phyloP scores from a whole-genome alignment of 2,888 invertebrate genomes.

The Orthosia incerta region DNA sequence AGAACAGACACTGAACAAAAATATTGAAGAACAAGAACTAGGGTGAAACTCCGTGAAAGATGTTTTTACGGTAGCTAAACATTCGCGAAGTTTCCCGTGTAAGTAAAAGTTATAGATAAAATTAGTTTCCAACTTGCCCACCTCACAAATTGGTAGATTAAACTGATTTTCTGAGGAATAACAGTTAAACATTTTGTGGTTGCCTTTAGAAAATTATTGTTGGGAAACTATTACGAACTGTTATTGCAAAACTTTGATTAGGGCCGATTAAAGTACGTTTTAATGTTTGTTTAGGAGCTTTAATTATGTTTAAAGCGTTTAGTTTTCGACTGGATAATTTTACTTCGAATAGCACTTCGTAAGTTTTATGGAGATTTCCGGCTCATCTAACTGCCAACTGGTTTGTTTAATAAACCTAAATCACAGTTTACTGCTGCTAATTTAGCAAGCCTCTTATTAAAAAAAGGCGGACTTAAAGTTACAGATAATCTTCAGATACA shows the following conservation, averaged over 20 bases:
- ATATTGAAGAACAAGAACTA: slow-evolving; percentile 38
- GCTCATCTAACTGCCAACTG: not conserved
- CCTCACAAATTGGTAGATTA: slow-evolving; percentile 34
- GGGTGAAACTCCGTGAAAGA: slow-evolving; percentile 43
- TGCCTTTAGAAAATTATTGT: slow-evolving; percentile 35
- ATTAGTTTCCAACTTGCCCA: slow-evolving; percentile 54
- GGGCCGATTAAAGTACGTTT: slow-evolving; percentile 20
- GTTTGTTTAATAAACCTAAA: not conserved
- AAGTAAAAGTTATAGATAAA: slow-evolving; percentile 50
- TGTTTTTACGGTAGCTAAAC: slow-evolving; percentile 38
- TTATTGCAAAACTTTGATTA: slow-evolving; percentile 61
- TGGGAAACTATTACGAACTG: slow-evolving; percentile 45
- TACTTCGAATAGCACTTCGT: slow-evolving; percentile 19
- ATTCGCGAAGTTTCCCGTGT: slow-evolving; percentile 34
- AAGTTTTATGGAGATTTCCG: slow-evolving; percentile 5
- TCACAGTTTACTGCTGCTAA: not conserved
- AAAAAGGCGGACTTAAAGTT: not conserved
- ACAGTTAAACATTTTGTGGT: slow-evolving; percentile 37
- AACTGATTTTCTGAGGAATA: slow-evolving; percentile 41
- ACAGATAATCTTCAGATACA: too few relatives aligned
- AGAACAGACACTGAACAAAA: slow-evolving; percentile 6
- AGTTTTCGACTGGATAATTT: slow-evolving; percentile 22
- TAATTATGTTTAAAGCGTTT: slow-evolving; percentile 1
- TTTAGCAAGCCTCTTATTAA: not conserved
- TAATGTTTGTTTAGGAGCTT: slow-evolving; percentile 34